phyloP scores from a whole-genome alignment of 1,140 invertebrate genomes.

The Eumaeus atala region DNA sequence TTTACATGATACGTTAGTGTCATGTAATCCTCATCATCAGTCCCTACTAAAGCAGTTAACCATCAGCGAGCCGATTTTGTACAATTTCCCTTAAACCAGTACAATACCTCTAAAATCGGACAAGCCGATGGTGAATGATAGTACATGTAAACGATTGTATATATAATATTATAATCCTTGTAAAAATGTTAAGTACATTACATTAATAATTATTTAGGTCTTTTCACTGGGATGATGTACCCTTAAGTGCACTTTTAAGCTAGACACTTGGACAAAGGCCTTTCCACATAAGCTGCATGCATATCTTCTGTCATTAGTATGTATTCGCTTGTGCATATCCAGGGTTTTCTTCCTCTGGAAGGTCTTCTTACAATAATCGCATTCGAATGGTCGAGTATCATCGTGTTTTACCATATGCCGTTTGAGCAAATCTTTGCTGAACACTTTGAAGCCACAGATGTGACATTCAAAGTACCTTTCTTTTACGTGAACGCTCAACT shows the following conservation, averaged over 20 bases:
- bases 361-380: slow-evolving; percentile 74
- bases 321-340: slow-evolving; percentile 42
- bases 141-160: no score
- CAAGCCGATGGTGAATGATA: no score
- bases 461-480: slow-evolving; percentile 38
- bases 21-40: no score
- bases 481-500: slow-evolving; percentile 44
- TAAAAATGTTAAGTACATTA: not conserved
- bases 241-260: slow-evolving; percentile 35
- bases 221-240: slow-evolving; percentile 31
- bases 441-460: slow-evolving; percentile 47
- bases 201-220: not conserved
- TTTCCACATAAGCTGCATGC: slow-evolving; percentile 37
- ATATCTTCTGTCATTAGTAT: slow-evolving; percentile 44
- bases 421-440: slow-evolving; percentile 35
- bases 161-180: not conserved
- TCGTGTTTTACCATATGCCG: slow-evolving; percentile 78
- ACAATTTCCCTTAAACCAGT: no score
- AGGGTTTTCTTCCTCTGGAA: slow-evolving; percentile 73
- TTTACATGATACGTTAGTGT: no score
- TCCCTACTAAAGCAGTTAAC: no score
- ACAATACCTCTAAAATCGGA: no score
- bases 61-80: no score
- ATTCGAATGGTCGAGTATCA: slow-evolving; percentile 75
- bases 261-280: slow-evolving; percentile 36